A percentile compares a stretch with the other conserved stretches of the same genome.
These are phyloP conservation scores for Tretioscincus oriximinensis DNA, from an alignment of 2,113 vertebrate species.

Conservation along the genomic window DNA sequence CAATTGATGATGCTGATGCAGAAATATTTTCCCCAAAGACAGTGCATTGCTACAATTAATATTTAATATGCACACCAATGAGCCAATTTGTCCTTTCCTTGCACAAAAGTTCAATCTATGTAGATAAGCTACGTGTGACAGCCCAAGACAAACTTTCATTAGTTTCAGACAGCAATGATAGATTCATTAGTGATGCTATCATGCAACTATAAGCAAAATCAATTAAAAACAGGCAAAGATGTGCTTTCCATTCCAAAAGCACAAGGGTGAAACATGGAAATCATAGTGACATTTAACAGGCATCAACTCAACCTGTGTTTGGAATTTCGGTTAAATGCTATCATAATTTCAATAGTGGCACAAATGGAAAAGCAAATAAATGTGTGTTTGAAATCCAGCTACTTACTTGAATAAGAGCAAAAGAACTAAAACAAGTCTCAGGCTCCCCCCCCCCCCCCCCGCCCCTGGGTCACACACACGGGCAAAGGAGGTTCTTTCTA, in stretches of 20 bases:
- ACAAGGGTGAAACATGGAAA: background rate
- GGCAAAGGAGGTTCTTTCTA: no score
- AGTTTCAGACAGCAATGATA: background rate
- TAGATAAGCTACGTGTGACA: conserved; percentile 3
- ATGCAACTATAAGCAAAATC: background rate
- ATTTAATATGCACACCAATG: conserved; percentile 3
- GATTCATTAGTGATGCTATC: conserved; percentile 16
- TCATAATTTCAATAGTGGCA: background rate
- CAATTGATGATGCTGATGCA: background rate
- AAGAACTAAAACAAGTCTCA: no score
- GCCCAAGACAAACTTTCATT: conserved; percentile 19
- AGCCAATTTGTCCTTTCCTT: background rate
- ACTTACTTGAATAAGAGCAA: background rate
- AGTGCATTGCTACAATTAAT: background rate
- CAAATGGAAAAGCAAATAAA: background rate
- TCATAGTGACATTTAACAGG: background rate
- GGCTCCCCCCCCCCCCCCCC: no score
- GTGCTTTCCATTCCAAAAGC: background rate
- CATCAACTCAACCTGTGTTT: background rate
- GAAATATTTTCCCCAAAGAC: conserved; percentile 5
- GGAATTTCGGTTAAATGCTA: background rate
- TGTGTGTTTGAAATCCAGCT: background rate
- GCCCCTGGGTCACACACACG: no score
- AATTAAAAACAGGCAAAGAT: background rate
- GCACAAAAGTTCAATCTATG: conserved; percentile 3